Evolutionary conservation across 2,797 vertebrate genomes (phyloP), one percentile per base, ranked within the genome.

Genomic region (Cirrhinus mrigala): DNA sequence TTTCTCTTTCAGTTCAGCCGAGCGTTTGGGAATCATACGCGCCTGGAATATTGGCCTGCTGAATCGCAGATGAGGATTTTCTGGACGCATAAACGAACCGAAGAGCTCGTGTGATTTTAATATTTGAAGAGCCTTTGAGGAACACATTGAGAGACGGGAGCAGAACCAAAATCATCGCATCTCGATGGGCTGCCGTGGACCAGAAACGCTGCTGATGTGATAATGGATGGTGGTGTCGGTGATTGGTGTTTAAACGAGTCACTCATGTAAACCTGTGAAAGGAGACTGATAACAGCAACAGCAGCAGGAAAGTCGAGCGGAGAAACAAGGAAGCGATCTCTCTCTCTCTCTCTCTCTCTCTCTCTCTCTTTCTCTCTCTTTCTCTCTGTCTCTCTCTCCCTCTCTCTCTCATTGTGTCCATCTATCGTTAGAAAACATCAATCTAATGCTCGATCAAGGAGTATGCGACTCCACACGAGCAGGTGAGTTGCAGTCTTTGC

Each of bases 1-100:
- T 75, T 81, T 88, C 83, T 83, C 60, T 87, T 86, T 80, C 82
- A 86, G 82, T 89, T 88, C 85, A 79, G 78, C 46, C 16, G 82
- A 62, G 64, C 56, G 50, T 22, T 62, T 48, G 58, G 79, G 60
- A 74, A 46, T 84, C 44, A 73, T 62, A 77, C n/a, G 24, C 48
- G 62, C 84, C 62, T 33, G 78, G 76, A 62, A 40, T 29, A 81
- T 79, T 71, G 60, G 76, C 60, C 75, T 66, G 83, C 89, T 10
- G 85, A 89, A 48, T 37, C 3, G 83, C 89, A 88, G 86, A 89
- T n/a, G 87, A 78, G 82, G 82, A 82, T 66, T 6, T n/a, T 6
- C 1, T n/a, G 44, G 68, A 85, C 71, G 77, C 58, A 48, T n/a
- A 56, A 37, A n/a, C 15, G 68, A 76, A 60, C 48, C 56, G 71